Evolutionary conservation across 2,113 vertebrate genomes (phyloP), one percentile per base, ranked within the genome.

Genomic region (Pitta sordida): DNA sequence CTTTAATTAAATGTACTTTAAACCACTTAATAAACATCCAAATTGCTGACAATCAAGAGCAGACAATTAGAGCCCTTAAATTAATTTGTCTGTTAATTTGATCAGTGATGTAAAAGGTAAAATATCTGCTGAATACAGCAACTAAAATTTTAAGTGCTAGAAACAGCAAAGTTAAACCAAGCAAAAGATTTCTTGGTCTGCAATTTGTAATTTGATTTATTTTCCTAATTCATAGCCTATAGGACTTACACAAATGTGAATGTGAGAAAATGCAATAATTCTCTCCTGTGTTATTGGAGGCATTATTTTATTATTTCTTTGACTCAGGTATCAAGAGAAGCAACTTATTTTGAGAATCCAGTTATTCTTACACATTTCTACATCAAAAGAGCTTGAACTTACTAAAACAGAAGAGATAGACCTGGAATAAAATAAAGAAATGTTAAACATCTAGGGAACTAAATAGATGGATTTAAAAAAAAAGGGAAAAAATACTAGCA

Each of bases 21-120:
- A 92, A 65, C 34, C 49, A 83, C 78, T 89, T 83, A 73, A 76
- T 90, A 88, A 93, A 65, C 48, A 46, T 71, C 65, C 7, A 68
- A 87, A 90, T 73, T 90, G 53, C 62, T 83, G 93, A 69, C 62
- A 82, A 44, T 91, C 62, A 88, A 90, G 74, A 82, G n/a, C 29
- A 73, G 24, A n/a, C n/a, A n/a, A n/a, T 63, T 30, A 91, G 69
- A 86, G 70, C 20, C 6, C 60, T 91, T 80, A 43, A 89, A 78
- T 84, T 78, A 94, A 84, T 91, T 85, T 85, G 15, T 53, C 62
- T 92, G 53, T 92, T 92, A 91, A 92, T 92, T 67, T 86, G 79
- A 64, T 94, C 24, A 75, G 55, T 92, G 60, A 68, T 74, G 23
- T 86, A 67, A 91, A 93, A 70, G 51, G 51, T 81, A 49, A 88